Percentiles rank a stretch among this genome's conserved stretches.
Evolutionary conservation across 2,113 vertebrate genomes (phyloP).

Genomic region (Melanerpes aurifrons): DNA sequence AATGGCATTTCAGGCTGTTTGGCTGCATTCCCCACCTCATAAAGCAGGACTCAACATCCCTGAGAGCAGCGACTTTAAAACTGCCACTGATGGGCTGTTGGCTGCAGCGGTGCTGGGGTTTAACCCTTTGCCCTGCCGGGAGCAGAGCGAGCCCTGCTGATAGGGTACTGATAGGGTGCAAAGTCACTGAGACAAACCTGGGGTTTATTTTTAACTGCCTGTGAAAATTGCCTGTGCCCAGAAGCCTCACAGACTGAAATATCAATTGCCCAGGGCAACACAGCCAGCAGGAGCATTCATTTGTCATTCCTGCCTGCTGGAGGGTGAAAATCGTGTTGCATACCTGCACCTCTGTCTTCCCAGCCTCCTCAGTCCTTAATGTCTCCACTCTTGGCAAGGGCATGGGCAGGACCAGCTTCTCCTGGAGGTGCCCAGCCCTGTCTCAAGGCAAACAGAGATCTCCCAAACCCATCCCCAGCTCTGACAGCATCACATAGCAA

Average conservation of each 20-base stretch:
- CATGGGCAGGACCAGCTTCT: not conserved
- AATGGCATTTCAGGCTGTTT: not conserved
- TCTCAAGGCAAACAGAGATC: not conserved
- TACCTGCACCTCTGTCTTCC: not conserved
- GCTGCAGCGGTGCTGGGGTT: not conserved
- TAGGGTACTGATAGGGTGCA: fast-evolving
- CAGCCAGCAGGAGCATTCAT: not conserved
- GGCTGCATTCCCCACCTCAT: not conserved
- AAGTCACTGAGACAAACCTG: not conserved
- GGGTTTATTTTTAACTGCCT: not conserved
- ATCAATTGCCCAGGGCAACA: not conserved
- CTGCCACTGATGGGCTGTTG: not conserved
- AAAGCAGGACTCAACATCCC: not conserved
- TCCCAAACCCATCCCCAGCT: not conserved
- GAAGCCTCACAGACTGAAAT: not conserved
- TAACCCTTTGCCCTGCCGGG: not conserved
- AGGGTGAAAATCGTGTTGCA: not conserved
- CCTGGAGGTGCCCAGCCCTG: not conserved
- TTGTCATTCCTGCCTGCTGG: not conserved
- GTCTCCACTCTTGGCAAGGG: not conserved
- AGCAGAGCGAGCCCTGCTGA: not conserved
- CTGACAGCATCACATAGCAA: not conserved
- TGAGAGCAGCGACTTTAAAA: not conserved
- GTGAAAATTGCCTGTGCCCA: not conserved
- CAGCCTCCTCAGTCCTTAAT: not conserved